phyloP scores from a whole-genome alignment of 2,888 invertebrate species.

The Sarcophaga variegata region DNA sequence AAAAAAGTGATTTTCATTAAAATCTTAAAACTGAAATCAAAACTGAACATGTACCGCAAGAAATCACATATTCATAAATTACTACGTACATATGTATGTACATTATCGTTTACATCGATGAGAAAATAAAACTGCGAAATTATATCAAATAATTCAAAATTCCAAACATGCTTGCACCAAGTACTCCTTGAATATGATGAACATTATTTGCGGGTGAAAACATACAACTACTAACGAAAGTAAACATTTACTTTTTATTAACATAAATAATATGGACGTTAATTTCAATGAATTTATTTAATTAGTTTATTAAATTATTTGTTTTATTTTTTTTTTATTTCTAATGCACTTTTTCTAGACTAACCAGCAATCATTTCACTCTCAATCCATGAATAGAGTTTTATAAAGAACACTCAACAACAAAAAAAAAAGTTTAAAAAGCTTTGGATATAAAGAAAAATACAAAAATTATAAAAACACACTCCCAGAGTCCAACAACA shows the following conservation, averaged over 20 bases:
- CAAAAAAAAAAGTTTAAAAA: conserved; percentile 49
- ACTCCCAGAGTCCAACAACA: background rate
- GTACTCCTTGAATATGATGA: too few species aligned
- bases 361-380: background rate
- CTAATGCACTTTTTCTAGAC: background rate
- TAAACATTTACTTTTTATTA: background rate
- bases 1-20: too few species aligned
- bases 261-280: background rate
- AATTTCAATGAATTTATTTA: background rate
- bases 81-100: too few species aligned
- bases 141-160: too few species aligned
- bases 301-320: background rate
- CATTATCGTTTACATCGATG: too few species aligned
- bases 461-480: conserved; percentile 8
- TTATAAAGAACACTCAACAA: conserved; percentile 26
- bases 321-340: background rate
- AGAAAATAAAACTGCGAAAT: too few species aligned
- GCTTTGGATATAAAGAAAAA: conserved; percentile 37
- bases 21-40: too few species aligned
- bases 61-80: too few species aligned
- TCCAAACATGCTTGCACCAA: too few species aligned
- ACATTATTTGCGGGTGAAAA: background rate
- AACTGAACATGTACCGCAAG: too few species aligned
- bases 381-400: background rate
- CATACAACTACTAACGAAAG: background rate